Evolutionary conservation across 2,113 vertebrate species (phyloP).

Genomic region (Pelodiscus sinensis): DNA sequence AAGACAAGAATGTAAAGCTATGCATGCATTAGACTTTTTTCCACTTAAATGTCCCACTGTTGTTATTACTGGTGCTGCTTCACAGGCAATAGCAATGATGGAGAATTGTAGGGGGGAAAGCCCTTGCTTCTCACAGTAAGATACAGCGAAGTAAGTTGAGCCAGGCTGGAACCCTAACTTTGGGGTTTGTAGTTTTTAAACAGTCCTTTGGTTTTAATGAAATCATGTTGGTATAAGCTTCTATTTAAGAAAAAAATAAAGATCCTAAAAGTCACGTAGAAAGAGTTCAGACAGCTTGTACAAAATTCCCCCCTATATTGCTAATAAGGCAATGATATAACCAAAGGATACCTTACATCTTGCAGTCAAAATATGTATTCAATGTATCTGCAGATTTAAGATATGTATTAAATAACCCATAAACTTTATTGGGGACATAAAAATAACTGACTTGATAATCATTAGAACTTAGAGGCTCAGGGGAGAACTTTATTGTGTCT

Average conservation of each 20-base stretch:
- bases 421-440: not conserved
- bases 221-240: not conserved
- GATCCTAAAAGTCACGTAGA: not conserved
- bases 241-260: not conserved
- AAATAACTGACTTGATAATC: not conserved
- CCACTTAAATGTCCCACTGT: not conserved
- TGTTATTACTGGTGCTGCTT: not conserved
- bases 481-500: not conserved
- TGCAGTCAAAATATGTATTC: not conserved
- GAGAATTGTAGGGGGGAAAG: not conserved
- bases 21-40: not conserved
- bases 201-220: not conserved
- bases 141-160: not conserved
- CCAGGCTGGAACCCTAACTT: not conserved
- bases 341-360: accelerated
- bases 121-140: not conserved
- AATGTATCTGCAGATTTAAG: not conserved
- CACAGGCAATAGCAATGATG: not conserved
- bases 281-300: not conserved
- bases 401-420: not conserved
- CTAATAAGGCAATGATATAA: not conserved
- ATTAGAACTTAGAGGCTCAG: conserved; percentile 23
- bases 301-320: not conserved
- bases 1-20: not conserved
- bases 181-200: not conserved